Evolutionary conservation across 2,797 vertebrate species (phyloP).

Genomic region (Eulemur rubriventer): DNA sequence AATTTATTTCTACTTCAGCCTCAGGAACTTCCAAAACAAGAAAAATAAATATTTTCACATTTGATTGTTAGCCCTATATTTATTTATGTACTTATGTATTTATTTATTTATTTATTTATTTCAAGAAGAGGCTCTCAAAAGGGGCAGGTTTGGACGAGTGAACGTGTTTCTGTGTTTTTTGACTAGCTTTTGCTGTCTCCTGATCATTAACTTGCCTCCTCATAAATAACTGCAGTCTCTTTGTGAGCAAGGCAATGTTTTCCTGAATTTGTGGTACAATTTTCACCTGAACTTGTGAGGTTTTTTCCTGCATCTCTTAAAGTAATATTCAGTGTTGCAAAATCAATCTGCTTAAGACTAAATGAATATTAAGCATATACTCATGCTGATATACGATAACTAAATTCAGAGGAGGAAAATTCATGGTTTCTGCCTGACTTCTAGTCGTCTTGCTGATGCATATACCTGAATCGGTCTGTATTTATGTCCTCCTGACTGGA

Average conservation of each 20-base stretch:
- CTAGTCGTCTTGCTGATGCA: not conserved
- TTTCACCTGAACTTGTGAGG: not conserved
- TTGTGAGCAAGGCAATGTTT: not conserved
- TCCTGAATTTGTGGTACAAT: not conserved
- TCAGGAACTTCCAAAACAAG: not conserved
- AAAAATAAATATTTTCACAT: conserved; percentile 18
- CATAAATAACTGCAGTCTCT: not conserved
- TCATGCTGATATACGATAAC: not conserved
- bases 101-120: not conserved
- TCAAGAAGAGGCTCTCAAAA: not conserved
- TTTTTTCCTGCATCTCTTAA: not conserved
- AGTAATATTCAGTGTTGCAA: not conserved
- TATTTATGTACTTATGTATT: not conserved
- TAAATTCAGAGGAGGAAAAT: not conserved
- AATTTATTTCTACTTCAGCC: conserved; percentile 10
- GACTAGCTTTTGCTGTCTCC: not conserved
- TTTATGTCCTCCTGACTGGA: not conserved
- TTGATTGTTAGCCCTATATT: not conserved
- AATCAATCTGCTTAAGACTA: not conserved
- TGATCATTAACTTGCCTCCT: not conserved
- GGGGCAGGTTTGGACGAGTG: not conserved
- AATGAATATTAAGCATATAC: not conserved
- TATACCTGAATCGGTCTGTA: not conserved
- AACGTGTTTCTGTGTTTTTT: not conserved
- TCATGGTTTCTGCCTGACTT: not conserved